Evolutionary conservation across 2,888 invertebrate species (phyloP).

Genomic region (Caenorhabditis plicata): DNA sequence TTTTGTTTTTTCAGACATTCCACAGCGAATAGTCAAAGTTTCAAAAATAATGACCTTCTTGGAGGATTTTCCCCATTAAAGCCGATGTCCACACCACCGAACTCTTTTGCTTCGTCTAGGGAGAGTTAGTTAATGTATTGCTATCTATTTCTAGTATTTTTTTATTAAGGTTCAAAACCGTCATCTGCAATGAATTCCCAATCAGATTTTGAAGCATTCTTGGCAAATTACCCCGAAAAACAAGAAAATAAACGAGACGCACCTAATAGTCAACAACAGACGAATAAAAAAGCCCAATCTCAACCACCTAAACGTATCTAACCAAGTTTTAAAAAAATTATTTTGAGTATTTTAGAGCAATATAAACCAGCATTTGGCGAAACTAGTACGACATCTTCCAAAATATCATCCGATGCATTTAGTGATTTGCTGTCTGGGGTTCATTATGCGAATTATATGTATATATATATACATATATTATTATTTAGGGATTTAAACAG

Average conservation of each 20-base stretch:
- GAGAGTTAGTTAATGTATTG: slow-evolving; percentile 10
- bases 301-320: background rate
- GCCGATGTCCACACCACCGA: slow-evolving; percentile 26
- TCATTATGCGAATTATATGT: background rate
- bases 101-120: slow-evolving; percentile 17
- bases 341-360: slow-evolving; percentile 15
- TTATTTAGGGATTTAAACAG: slow-evolving; percentile 33
- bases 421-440: slow-evolving; percentile 9
- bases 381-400: background rate
- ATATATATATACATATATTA: background rate
- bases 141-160: background rate
- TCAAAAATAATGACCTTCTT: slow-evolving; percentile 18
- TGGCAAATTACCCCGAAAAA: slow-evolving; percentile 29
- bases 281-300: background rate
- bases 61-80: slow-evolving; percentile 23
- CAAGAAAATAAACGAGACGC: background rate
- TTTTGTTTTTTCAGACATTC: too few species aligned
- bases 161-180: slow-evolving; percentile 25
- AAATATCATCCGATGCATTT: slow-evolving; percentile 25
- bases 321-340: background rate
- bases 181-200: slow-evolving; percentile 31
- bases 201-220: slow-evolving; percentile 32
- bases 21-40: too few species aligned
- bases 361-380: slow-evolving; percentile 33
- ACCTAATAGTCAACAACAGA: background rate